Conservation (phyloP, 2,113 vertebrate genomes). For the Oryzias woworae region DNA sequence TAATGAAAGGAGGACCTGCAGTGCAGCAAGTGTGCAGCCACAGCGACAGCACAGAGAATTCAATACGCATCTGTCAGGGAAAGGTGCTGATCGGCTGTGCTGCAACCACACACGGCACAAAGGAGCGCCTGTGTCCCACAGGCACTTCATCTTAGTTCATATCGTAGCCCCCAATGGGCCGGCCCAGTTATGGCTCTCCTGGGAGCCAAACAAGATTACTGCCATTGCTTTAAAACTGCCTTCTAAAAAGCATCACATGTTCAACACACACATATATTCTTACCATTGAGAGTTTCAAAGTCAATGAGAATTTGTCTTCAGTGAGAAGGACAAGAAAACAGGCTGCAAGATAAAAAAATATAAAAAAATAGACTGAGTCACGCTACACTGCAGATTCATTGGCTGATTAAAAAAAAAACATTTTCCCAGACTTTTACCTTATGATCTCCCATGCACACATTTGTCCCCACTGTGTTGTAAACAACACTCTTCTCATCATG, state of each 20-base stretch:
- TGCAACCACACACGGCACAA: conserved; percentile 60
- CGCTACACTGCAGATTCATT: not conserved
- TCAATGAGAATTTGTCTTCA: conserved; percentile 74
- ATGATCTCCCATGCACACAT: conserved; percentile 85
- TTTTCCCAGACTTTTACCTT: conserved; percentile 67
- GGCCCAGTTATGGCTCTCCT: conserved; percentile 53
- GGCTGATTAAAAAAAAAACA: not conserved
- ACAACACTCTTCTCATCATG: conserved; percentile 49
- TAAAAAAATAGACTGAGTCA: conserved; percentile 14
- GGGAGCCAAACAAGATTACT: conserved; percentile 59
- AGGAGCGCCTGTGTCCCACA: conserved; percentile 52
- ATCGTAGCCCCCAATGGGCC: conserved; percentile 42
- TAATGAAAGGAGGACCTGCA: conserved; percentile 58
- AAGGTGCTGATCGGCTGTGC: conserved; percentile 52
- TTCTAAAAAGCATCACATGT: conserved; percentile 13
- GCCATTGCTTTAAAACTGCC: conserved; percentile 36
- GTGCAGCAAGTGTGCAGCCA: conserved; percentile 43
- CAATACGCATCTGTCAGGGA: conserved; percentile 70
- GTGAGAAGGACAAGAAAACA: conserved; percentile 78
- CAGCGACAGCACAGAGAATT: conserved; percentile 61
- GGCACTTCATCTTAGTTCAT: conserved; percentile 71
- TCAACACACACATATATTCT: conserved; percentile 29
- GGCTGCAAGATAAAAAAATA: conserved; percentile 66
- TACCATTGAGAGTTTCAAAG: conserved; percentile 48
- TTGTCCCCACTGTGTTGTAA: conserved; percentile 78